Evolutionary conservation across 2,797 vertebrate genomes (phyloP).

Genomic region (Limosa lapponica): DNA sequence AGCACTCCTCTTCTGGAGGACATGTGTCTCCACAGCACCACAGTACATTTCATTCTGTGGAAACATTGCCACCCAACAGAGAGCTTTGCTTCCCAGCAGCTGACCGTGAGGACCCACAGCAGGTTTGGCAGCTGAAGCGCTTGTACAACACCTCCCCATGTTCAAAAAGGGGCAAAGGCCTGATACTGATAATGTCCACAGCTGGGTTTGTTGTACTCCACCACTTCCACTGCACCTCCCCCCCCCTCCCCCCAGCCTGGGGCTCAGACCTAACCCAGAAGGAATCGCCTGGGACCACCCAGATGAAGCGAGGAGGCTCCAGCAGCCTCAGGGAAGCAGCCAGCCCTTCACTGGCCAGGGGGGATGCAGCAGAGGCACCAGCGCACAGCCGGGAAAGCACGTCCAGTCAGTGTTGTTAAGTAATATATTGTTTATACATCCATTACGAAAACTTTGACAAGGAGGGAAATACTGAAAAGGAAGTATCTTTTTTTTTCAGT

Average conservation of each 20-base stretch:
- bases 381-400: background rate
- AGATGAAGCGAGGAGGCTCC: background rate
- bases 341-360: background rate
- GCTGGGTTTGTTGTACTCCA: background rate
- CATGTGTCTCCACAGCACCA: fast-evolving
- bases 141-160: background rate
- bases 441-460: background rate
- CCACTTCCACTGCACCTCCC: background rate
- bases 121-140: background rate
- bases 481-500: background rate
- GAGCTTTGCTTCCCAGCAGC: background rate
- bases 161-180: background rate
- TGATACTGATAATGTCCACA: background rate
- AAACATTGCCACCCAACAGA: background rate
- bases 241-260: background rate
- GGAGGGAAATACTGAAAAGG: slow-evolving; percentile 9
- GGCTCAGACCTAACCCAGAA: background rate
- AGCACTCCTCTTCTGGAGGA: background rate
- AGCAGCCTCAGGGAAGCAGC: background rate
- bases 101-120: background rate
- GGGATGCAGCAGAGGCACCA: background rate
- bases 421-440: background rate
- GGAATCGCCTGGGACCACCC: background rate
- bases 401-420: background rate
- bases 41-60: background rate